phyloP scores from a whole-genome alignment of 2,888 invertebrate species.

The Globia sparganii region DNA sequence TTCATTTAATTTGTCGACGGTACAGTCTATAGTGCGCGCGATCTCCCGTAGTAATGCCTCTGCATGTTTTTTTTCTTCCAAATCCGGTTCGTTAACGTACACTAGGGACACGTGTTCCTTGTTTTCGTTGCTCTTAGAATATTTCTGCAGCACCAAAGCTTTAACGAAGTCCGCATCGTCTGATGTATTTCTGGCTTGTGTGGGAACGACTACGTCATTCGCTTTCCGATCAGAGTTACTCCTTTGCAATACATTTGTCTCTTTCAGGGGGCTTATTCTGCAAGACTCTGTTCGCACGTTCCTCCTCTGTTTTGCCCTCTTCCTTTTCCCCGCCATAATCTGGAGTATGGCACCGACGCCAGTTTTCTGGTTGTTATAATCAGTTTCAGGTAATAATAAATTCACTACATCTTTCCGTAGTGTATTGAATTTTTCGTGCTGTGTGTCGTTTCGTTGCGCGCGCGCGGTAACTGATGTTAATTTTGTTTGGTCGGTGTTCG shows the following conservation, averaged over 20 bases:
- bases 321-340: constrained; percentile 87
- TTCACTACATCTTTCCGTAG: constrained; percentile 88
- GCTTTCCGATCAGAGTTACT: constrained; percentile 76
- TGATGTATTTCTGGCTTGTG: constrained; percentile 82
- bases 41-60: constrained; percentile 86
- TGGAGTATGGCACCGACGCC: constrained; percentile 85
- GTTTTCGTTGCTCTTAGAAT: constrained; percentile 80
- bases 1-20: constrained; percentile 82
- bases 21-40: constrained; percentile 85
- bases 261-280: constrained; percentile 79
- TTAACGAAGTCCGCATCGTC: constrained; percentile 84
- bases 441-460: constrained; percentile 72
- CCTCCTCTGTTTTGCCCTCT: constrained; percentile 76
- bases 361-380: constrained; percentile 83
- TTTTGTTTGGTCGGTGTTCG: constrained; percentile 73
- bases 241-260: constrained; percentile 76
- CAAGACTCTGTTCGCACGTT: constrained; percentile 80
- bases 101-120: constrained; percentile 86
- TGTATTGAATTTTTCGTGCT: constrained; percentile 75
- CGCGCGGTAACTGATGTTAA: constrained; percentile 79
- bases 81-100: constrained; percentile 83
- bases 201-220: constrained; percentile 70
- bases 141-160: constrained; percentile 87
- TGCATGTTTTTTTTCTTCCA: constrained; percentile 84
- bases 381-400: constrained; percentile 83